These are phyloP conservation scores for Stenoptilia bipunctidactyla DNA, from an alignment of 2,888 invertebrate genomes.

Conservation along the genomic window DNA sequence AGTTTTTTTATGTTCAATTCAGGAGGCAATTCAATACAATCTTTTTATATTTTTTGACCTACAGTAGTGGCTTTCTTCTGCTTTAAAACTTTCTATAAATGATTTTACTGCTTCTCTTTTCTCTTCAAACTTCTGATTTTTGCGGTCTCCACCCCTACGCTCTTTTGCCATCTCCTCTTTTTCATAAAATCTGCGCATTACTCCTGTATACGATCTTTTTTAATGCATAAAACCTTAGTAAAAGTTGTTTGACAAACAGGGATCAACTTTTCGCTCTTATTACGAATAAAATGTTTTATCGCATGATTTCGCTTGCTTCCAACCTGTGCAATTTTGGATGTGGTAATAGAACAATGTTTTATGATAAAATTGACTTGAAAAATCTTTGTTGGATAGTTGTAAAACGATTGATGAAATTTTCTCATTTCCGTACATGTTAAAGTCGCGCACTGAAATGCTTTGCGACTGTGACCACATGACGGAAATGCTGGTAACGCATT, in stretches of 20 bases:
- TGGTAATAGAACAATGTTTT: conserved; percentile 7
- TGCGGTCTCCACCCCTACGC: conserved; percentile 2
- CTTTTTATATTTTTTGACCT: conserved; percentile 2
- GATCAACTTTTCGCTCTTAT: conserved; percentile 3
- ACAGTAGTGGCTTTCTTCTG: background rate
- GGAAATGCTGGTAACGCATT: too few relatives aligned
- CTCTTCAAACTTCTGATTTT: conserved; percentile 2
- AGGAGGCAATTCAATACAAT: conserved; percentile 2
- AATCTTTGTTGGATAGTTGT: conserved; percentile 4
- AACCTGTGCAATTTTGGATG: conserved; percentile 4
- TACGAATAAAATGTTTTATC: conserved; percentile 8
- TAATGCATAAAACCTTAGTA: conserved; percentile 1
- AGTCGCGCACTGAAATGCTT: conserved; percentile 5
- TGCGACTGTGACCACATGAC: conserved; percentile 1
- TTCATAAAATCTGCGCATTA: background rate
- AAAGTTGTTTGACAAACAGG: conserved; percentile 4
- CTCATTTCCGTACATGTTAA: conserved; percentile 7
- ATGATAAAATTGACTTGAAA: conserved; percentile 7
- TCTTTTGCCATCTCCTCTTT: conserved; percentile 1
- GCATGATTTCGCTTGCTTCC: conserved; percentile 6
- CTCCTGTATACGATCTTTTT: conserved; percentile 4
- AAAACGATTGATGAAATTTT: conserved; percentile 6
- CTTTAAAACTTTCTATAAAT: conserved; percentile 2
- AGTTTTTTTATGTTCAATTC: conserved; percentile 2
- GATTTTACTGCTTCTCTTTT: conserved; percentile 4